These are phyloP conservation scores for Eulacestoma nigropectus DNA, from an alignment of 2,113 vertebrate genomes.

Conservation along the genomic window DNA sequence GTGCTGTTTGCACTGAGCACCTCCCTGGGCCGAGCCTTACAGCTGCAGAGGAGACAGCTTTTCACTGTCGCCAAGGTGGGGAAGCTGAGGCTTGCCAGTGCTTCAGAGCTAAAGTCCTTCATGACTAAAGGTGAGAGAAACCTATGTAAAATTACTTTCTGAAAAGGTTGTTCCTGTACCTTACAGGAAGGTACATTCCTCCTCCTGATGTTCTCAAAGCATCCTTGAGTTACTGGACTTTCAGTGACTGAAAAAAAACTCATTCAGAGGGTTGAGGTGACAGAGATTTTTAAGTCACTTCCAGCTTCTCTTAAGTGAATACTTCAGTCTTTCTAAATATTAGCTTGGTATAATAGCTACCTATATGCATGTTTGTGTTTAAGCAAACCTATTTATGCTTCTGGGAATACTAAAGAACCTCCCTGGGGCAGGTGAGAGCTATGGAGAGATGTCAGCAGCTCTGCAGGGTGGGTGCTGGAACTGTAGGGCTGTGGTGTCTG, in stretches of 20 bases:
- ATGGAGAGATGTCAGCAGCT: neutral
- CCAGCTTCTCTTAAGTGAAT: neutral
- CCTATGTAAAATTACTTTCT: neutral
- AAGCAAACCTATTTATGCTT: neutral
- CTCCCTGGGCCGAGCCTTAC: neutral
- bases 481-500: fast-evolving
- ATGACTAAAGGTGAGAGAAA: neutral
- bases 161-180: neutral
- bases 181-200: neutral
- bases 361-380: neutral
- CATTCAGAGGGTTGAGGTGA: neutral
- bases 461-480: neutral
- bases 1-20: neutral
- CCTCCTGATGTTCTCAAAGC: neutral
- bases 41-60: neutral
- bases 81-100: neutral
- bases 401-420: neutral
- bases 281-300: neutral
- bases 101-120: neutral
- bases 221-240: neutral
- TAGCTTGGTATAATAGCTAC: neutral
- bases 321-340: neutral
- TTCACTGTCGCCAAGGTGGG: neutral
- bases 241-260: neutral
- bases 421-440: neutral